Evolutionary conservation across 2,797 vertebrate species (phyloP), one percentile per base, ranked within the genome.

Genomic region (Perodicticus potto): DNA sequence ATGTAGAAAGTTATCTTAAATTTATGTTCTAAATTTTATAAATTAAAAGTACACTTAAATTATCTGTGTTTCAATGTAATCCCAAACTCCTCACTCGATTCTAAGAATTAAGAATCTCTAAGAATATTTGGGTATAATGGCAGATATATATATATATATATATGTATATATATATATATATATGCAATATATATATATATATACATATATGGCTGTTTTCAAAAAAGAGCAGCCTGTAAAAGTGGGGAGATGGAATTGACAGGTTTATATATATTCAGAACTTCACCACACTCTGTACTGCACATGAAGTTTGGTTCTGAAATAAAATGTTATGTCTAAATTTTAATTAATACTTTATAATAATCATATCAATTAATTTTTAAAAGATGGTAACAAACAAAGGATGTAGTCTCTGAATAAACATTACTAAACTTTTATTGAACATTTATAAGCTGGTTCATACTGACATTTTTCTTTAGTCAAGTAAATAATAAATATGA

Each of bases 1-100:
- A 34, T 91, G 76, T 86, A 97, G 96, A 97, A 97, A 98, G 95
- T 84, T 61, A 97, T 91, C 72, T 96, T 93, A 97, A 97, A 97
- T 90, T 97, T 83, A 93, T 91, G 78, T 95, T 97, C 86, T 83
- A 97, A 94, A 88, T 97, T 96, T 97, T 96, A 98, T 49, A 95
- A 95, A 96, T 95, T 97, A 91, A 97, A 98, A 95, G 94, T 57
- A 84, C 57, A 96, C 93, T 96, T 97, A 95, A 55, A 92, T 90
- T 96, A 74, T 94, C 63, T 80, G 90, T 81, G 96, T 96, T 97
- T 97, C 97, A 92, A 94, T 96, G 97, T 89, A 98, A 97, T 93
- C 91, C 92, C 93, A 94, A 97, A 97, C 89, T 96, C 80, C 95
- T 97, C n/a, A n/a, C n/a, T n/a, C 97, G 96, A 93, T 96, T 94